Conservation (phyloP, 2,888 invertebrate genomes). For the Aspidiotus rigidus region DNA sequence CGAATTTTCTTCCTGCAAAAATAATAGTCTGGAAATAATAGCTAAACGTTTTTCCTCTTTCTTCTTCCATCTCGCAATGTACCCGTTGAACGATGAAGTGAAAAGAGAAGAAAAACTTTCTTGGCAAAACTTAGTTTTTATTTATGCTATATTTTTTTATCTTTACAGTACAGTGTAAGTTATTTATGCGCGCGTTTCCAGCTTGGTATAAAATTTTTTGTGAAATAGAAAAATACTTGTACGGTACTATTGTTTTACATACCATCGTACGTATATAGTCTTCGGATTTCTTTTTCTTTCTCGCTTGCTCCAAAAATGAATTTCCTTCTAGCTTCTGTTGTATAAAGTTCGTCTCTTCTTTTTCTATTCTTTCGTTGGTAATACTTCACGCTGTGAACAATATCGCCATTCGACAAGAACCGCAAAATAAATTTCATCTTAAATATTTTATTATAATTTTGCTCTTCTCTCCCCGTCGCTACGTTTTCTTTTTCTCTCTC, state of each 20-base stretch:
- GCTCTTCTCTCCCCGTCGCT: too few species aligned
- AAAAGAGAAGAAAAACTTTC: conserved; percentile 25
- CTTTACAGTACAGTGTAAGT: conserved; percentile 11
- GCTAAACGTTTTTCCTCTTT: conserved; percentile 23
- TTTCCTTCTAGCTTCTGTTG: too few species aligned
- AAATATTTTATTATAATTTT: too few species aligned
- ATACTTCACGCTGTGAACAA: too few species aligned
- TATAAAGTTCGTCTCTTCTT: too few species aligned
- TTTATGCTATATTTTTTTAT: conserved; percentile 26
- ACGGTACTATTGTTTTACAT: conserved; percentile 9
- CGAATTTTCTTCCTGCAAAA: conserved; percentile 28
- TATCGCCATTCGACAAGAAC: too few species aligned
- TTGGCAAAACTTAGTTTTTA: conserved; percentile 29
- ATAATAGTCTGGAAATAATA: conserved; percentile 30
- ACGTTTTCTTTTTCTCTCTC: too few species aligned
- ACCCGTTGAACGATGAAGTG: conserved; percentile 13
- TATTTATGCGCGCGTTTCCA: conserved; percentile 26
- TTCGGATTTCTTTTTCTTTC: neutral
- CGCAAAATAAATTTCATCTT: too few species aligned
- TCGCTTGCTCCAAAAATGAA: too few species aligned
- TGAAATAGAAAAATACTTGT: neutral
- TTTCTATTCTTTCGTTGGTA: too few species aligned
- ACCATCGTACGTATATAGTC: neutral
- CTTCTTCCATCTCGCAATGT: too few species aligned
- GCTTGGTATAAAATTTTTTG: conserved; percentile 5